Evolutionary conservation across 2,888 invertebrate genomes (phyloP).

Genomic region (Meteorus cinctellus): DNA sequence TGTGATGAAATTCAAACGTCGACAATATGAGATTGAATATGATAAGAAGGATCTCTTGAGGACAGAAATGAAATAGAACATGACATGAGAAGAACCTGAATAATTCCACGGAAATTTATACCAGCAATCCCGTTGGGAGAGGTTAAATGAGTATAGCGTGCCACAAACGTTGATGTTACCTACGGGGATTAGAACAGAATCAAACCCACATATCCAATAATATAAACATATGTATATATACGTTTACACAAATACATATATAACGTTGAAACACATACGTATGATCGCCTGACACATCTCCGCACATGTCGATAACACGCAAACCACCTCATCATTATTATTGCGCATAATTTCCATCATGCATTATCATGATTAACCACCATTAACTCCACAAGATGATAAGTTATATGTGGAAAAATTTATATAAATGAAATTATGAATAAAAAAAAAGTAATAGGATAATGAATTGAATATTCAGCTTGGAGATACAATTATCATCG

Average conservation of each 20-base stretch:
- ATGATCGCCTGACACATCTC: slow-evolving; percentile 1
- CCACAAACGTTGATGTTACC: background rate
- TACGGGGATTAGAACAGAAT: slow-evolving; percentile 10
- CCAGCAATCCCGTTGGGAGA: background rate
- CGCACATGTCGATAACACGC: slow-evolving; percentile 25
- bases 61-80: background rate
- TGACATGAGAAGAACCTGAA: background rate
- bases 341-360: background rate
- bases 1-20: background rate
- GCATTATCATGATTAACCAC: background rate
- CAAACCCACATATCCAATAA: background rate
- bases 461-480: slow-evolving; percentile 1
- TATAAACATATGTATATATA: background rate
- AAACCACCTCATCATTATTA: slow-evolving; percentile 6
- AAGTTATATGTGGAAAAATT: background rate
- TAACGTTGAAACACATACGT: background rate
- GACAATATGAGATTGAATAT: background rate
- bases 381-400: slow-evolving; percentile 3
- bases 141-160: slow-evolving; percentile 10
- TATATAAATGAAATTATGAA: background rate
- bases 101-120: background rate
- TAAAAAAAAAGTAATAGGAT: background rate
- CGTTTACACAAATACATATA: background rate
- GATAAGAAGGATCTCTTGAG: background rate
- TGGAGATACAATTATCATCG: background rate